These are phyloP conservation scores for Sterrhoptilus dennistouni DNA, from an alignment of 2,113 vertebrate genomes.

Conservation along the genomic window DNA sequence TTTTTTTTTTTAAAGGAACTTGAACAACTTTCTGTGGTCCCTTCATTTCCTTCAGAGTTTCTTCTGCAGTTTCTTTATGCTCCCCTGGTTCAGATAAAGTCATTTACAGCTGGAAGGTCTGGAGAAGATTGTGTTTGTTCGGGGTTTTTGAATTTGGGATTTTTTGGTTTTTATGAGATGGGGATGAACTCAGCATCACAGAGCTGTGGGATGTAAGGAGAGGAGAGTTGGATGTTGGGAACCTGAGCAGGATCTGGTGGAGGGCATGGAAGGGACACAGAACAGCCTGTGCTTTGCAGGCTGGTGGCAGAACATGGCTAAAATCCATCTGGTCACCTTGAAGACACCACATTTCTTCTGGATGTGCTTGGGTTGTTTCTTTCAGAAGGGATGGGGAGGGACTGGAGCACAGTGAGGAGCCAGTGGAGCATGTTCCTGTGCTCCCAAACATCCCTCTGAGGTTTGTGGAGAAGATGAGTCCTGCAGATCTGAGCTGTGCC, in stretches of 20 bases:
- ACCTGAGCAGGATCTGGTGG: background rate
- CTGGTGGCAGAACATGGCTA: background rate
- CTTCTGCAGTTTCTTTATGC: background rate
- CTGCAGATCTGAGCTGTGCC: background rate
- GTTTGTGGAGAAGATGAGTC: background rate
- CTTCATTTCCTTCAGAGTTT: background rate
- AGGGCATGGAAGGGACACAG: background rate
- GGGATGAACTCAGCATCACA: background rate
- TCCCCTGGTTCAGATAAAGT: background rate
- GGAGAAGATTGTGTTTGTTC: background rate
- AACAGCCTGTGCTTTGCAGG: background rate
- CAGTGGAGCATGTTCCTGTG: background rate
- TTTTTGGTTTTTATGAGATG: background rate
- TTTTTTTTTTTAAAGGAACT: background rate
- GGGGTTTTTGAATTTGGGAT: background rate
- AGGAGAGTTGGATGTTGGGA: background rate
- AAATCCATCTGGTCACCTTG: background rate
- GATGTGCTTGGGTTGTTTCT: background rate
- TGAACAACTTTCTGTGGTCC: background rate
- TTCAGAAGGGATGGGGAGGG: background rate
- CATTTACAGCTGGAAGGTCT: background rate
- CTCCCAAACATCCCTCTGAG: background rate
- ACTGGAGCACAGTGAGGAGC: background rate
- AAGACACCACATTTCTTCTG: background rate
- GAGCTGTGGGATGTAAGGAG: background rate